phyloP scores from a whole-genome alignment of 2,797 vertebrate species.

The Borostomias antarcticus region DNA sequence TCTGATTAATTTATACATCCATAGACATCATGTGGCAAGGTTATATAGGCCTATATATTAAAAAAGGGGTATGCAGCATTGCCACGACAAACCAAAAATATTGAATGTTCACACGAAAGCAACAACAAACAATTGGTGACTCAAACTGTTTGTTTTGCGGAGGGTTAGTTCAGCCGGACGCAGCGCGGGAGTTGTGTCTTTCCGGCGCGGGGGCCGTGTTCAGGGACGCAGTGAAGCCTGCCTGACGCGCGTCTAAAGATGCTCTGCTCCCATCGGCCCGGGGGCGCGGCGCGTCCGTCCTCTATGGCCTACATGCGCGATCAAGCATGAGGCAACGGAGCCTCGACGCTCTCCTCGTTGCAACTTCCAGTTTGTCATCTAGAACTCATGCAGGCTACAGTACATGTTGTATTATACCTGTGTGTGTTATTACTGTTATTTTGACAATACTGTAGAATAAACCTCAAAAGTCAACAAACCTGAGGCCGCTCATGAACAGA shows the following conservation, averaged over 20 bases:
- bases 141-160: slow-evolving; percentile 21
- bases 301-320: slow-evolving; percentile 80
- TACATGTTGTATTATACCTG: too few relatives aligned
- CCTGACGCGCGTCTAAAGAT: slow-evolving; percentile 52
- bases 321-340: slow-evolving; percentile 71
- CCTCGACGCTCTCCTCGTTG: slow-evolving; percentile 59
- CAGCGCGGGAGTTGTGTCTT: slow-evolving; percentile 35
- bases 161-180: slow-evolving; percentile 9
- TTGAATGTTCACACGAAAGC: too few relatives aligned
- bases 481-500: too few relatives aligned
- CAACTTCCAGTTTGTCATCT: slow-evolving; percentile 66
- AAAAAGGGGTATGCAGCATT: neutral
- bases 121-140: too few relatives aligned
- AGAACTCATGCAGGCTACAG: slow-evolving; percentile 38
- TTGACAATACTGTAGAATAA: too few relatives aligned
- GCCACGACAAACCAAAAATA: neutral
- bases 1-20: too few relatives aligned
- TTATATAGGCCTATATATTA: neutral
- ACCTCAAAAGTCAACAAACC: too few relatives aligned
- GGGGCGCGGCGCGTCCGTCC: slow-evolving; percentile 71
- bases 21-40: too few relatives aligned
- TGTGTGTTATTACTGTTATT: too few relatives aligned
- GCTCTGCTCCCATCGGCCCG: slow-evolving; percentile 66
- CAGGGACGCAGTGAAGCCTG: slow-evolving; percentile 65
- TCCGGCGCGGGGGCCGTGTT: slow-evolving; percentile 61